Evolutionary conservation across 2,888 invertebrate species (phyloP).

Genomic region (Sericinus montela): DNA sequence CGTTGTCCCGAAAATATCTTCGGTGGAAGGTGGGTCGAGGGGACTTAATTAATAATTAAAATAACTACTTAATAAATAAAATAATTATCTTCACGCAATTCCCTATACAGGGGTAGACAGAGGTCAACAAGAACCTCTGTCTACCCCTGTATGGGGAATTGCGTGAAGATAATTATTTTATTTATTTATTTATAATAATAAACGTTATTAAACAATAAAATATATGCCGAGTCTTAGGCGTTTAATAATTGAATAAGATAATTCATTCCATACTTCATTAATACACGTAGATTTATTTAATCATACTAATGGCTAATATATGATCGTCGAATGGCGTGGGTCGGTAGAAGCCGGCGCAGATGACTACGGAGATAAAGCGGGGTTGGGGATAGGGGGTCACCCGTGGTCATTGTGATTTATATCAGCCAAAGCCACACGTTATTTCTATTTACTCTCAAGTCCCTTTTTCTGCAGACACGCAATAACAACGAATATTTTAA

Average conservation of each 20-base stretch:
- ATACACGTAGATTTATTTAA: background rate
- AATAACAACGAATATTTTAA: background rate
- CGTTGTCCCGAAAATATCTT: too few species aligned
- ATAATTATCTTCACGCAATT: too few species aligned
- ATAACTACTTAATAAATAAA: too few species aligned
- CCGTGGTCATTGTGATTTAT: conserved; percentile 28
- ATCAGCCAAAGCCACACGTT: conserved; percentile 22
- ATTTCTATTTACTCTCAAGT: conserved; percentile 10
- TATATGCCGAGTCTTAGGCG: background rate
- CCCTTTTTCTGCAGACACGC: background rate
- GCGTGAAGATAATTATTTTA: too few species aligned
- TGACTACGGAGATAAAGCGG: conserved; percentile 25
- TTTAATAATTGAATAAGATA: too few species aligned
- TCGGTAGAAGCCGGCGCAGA: conserved; percentile 26
- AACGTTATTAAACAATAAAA: background rate
- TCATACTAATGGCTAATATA: conserved; percentile 33
- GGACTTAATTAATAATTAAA: too few species aligned
- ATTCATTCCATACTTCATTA: too few species aligned
- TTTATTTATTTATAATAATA: background rate
- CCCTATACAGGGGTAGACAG: too few species aligned
- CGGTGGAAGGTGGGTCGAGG: too few species aligned
- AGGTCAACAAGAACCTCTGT: too few species aligned
- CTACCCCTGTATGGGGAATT: too few species aligned
- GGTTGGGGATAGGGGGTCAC: conserved; percentile 21
- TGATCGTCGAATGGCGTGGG: conserved; percentile 31